Percentiles rank a stretch among this genome's conserved stretches.
Conservation (phyloP, 2,113 vertebrate species). For the Asarcornis scutulata region DNA sequence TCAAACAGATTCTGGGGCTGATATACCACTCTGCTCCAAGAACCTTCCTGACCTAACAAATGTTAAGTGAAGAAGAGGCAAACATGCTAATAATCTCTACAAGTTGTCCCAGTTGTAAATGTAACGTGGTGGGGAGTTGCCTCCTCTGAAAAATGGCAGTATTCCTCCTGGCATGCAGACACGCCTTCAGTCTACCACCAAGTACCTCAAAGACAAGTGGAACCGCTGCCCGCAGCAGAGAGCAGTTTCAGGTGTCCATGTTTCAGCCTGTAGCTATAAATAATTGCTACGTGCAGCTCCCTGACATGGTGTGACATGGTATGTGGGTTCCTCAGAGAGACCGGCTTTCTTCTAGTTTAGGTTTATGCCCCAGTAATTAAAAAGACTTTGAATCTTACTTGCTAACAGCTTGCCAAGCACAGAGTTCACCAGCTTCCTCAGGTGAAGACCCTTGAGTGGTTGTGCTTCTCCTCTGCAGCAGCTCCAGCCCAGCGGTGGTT, state of each 20-base stretch:
- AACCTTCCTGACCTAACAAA: neutral
- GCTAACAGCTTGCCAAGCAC: fast-evolving
- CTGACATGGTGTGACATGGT: neutral
- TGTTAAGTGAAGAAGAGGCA: neutral
- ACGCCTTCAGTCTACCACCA: neutral
- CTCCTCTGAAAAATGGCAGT: neutral
- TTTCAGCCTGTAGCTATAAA: neutral
- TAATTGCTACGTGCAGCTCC: neutral
- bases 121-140: neutral
- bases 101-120: neutral
- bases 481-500: slow-evolving; percentile 18
- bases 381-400: neutral
- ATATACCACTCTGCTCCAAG: neutral
- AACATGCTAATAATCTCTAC: neutral
- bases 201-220: neutral
- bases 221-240: too few species aligned
- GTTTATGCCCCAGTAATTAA: neutral
- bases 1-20: neutral
- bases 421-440: neutral
- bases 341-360: neutral
- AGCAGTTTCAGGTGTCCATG: neutral
- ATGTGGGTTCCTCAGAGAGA: neutral
- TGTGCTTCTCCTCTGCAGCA: neutral
- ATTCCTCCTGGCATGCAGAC: neutral
- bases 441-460: slow-evolving; percentile 42